Evolutionary conservation across 2,797 vertebrate genomes (phyloP).

Genomic region (Pygocentrus nattereri): DNA sequence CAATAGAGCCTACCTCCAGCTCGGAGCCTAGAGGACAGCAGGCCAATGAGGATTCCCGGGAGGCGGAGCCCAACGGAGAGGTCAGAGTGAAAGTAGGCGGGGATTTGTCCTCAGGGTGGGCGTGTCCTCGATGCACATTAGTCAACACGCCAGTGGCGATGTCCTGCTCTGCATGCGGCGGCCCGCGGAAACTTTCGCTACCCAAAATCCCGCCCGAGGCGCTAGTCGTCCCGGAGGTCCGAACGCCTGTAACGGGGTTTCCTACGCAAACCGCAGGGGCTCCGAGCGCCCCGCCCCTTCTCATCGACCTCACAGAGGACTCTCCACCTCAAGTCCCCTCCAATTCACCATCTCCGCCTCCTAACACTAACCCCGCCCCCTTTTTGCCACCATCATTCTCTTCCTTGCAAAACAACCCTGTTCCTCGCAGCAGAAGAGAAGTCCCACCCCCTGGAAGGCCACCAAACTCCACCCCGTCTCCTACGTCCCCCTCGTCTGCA

Average conservation of each 20-base stretch:
- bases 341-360: slow-evolving; percentile 63
- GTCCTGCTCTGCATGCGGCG: slow-evolving; percentile 95
- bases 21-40: slow-evolving; percentile 70
- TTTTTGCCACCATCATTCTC: slow-evolving; percentile 77
- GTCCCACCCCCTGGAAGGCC: slow-evolving; percentile 85
- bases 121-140: slow-evolving; percentile 94
- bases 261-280: slow-evolving; percentile 76
- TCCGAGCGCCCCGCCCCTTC: slow-evolving; percentile 58
- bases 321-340: slow-evolving; percentile 70
- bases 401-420: slow-evolving; percentile 93
- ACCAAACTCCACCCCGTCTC: slow-evolving; percentile 73
- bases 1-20: slow-evolving; percentile 71
- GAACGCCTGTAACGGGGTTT: slow-evolving; percentile 83
- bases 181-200: slow-evolving; percentile 93
- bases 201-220: slow-evolving; percentile 97
- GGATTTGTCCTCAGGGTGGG: slow-evolving; percentile 81
- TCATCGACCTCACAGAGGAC: slow-evolving; percentile 81
- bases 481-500: slow-evolving; percentile 73
- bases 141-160: slow-evolving; percentile 91
- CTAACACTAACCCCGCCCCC: slow-evolving; percentile 66
- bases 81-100: slow-evolving; percentile 6
- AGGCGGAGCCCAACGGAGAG: slow-evolving; percentile 47
- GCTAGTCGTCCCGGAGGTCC: slow-evolving; percentile 92
- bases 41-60: slow-evolving; percentile 71
- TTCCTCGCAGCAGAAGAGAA: slow-evolving; percentile 94